These are phyloP conservation scores for Agrochola lota DNA, from an alignment of 2,888 invertebrate species.

Conservation along the genomic window DNA sequence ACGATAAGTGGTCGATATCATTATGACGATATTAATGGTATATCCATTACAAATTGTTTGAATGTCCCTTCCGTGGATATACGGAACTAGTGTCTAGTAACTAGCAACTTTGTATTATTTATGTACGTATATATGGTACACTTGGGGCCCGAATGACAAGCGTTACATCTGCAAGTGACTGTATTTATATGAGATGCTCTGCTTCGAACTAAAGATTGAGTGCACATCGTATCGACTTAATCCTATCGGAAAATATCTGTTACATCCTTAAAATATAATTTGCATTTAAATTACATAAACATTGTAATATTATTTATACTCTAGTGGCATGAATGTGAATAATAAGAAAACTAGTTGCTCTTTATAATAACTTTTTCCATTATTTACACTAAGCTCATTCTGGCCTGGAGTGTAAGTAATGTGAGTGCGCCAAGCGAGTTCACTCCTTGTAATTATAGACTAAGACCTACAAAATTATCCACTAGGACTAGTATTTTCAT, in stretches of 20 bases:
- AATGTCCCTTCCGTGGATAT: slow-evolving; percentile 48
- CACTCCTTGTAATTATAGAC: slow-evolving; percentile 78
- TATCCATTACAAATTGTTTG: slow-evolving; percentile 52
- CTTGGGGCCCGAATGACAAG: slow-evolving; percentile 52
- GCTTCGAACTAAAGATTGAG: slow-evolving; percentile 29
- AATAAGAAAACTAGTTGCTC: slow-evolving; percentile 40
- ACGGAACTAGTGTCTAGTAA: slow-evolving; percentile 43
- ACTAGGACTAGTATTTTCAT: slow-evolving; percentile 75
- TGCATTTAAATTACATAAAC: slow-evolving; percentile 21
- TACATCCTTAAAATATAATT: background rate
- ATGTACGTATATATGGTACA: slow-evolving; percentile 51
- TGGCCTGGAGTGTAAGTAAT: slow-evolving; percentile 66
- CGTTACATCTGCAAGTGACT: slow-evolving; percentile 2
- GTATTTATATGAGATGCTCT: slow-evolving; percentile 31
- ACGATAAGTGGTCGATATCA: slow-evolving; percentile 61
- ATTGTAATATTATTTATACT: slow-evolving; percentile 8
- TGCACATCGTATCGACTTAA: slow-evolving; percentile 38
- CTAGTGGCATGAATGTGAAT: slow-evolving; percentile 33
- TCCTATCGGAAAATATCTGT: slow-evolving; percentile 14
- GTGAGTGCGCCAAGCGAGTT: slow-evolving; percentile 62
- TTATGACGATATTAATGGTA: slow-evolving; percentile 55
- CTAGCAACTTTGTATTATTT: slow-evolving; percentile 55
- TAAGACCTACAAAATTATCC: slow-evolving; percentile 77
- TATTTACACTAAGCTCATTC: slow-evolving; percentile 63
- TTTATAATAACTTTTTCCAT: slow-evolving; percentile 61